phyloP scores from a whole-genome alignment of 2,888 invertebrate genomes.

The Matsumyia berberina region DNA sequence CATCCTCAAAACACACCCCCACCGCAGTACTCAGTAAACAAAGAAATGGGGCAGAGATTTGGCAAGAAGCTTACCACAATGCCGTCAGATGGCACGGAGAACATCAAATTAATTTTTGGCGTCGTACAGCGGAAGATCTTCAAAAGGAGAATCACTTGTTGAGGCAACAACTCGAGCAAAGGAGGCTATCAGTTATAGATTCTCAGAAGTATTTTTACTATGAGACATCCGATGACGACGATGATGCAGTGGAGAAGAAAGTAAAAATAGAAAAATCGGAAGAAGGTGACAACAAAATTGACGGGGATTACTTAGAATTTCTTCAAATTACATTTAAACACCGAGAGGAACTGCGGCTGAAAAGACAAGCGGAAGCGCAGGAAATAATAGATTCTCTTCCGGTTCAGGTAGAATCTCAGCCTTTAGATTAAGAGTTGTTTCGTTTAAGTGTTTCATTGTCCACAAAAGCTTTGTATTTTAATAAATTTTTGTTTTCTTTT shows the following conservation, averaged over 20 bases:
- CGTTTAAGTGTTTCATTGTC: neutral
- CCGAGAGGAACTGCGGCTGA: constrained; percentile 53
- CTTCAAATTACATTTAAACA: constrained; percentile 64
- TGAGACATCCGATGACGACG: constrained; percentile 52
- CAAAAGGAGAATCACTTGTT: constrained; percentile 50
- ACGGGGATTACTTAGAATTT: constrained; percentile 67
- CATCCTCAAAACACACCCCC: neutral
- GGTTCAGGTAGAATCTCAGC: neutral
- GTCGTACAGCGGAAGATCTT: constrained; percentile 51
- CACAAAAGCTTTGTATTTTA: neutral
- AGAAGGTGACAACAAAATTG: constrained; percentile 27
- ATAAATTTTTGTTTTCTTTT: neutral
- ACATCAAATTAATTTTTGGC: constrained; percentile 69
- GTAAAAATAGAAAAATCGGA: constrained; percentile 2
- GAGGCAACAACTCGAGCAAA: constrained; percentile 30
- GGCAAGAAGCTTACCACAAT: constrained; percentile 64
- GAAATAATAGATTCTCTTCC: neutral
- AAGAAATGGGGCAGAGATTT: constrained; percentile 41
- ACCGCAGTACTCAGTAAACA: neutral
- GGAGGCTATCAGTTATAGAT: neutral
- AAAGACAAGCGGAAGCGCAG: constrained; percentile 20
- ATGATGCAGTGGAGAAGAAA: neutral
- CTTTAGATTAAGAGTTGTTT: neutral
- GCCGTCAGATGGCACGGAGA: constrained; percentile 67
- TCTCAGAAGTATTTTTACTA: constrained; percentile 10